Conservation (phyloP, 2,888 invertebrate species). For the Drosophila macrothrix region DNA sequence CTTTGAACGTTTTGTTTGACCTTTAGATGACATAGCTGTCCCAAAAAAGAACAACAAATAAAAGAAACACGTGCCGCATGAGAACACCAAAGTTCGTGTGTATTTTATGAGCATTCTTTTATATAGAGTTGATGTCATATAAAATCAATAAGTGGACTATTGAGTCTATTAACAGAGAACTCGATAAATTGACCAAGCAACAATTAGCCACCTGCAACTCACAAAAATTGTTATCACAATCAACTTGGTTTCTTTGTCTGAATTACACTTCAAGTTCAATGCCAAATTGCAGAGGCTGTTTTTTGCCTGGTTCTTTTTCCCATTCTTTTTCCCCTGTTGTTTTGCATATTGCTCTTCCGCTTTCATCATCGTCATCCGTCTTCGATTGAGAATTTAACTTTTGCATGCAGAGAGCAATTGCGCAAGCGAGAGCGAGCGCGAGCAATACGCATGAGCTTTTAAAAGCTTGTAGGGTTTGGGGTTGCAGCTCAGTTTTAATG, state of each 20-base stretch:
- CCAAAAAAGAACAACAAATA: conserved; percentile 1
- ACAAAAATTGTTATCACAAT: conserved; percentile 3
- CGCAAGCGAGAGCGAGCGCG: conserved; percentile 21
- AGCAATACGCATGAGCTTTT: conserved; percentile 36
- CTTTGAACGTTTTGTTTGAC: conserved; percentile 53
- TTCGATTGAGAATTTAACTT: conserved; percentile 21
- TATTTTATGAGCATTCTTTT: conserved; percentile 8
- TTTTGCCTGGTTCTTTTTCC: conserved; percentile 10
- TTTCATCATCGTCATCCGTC: conserved; percentile 1
- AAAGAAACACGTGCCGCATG: conserved; percentile 53
- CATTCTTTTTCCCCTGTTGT: conserved; percentile 19
- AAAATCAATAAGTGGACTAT: conserved; percentile 42
- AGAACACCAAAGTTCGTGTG: conserved; percentile 65
- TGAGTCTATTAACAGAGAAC: neutral
- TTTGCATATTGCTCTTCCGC: conserved; percentile 26
- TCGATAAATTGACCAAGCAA: conserved; percentile 7
- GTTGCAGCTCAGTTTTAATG: neutral
- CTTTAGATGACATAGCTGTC: conserved; percentile 73
- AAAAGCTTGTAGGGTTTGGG: neutral
- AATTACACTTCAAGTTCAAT: conserved; percentile 66
- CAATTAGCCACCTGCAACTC: neutral
- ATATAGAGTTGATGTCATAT: conserved; percentile 32
- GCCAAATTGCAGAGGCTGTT: conserved; percentile 52
- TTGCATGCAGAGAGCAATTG: conserved; percentile 26
- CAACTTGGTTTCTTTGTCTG: conserved; percentile 9